Evolutionary conservation across 2,888 invertebrate genomes (phyloP).

Genomic region (Scaptomyza parva): DNA sequence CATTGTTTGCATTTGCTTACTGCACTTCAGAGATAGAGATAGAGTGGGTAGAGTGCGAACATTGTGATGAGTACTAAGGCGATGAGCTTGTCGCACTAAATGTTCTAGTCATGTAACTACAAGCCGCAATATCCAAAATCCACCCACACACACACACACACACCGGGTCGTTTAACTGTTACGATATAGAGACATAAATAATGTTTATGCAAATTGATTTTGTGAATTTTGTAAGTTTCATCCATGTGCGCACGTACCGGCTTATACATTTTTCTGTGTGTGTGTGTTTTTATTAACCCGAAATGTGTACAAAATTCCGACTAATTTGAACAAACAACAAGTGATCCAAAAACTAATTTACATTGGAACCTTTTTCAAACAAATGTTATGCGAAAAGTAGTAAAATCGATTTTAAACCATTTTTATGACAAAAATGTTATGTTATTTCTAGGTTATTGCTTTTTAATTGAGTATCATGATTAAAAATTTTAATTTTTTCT

Average conservation of each 20-base stretch:
- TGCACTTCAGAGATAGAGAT: neutral
- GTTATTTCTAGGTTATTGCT: no score
- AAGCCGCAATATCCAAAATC: constrained; percentile 63
- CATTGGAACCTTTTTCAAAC: neutral
- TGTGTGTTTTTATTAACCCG: constrained; percentile 1
- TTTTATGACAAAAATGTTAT: no score
- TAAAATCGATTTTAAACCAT: no score
- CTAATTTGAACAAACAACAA: constrained; percentile 1
- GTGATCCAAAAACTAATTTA: neutral
- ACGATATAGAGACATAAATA: constrained; percentile 38
- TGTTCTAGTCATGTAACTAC: constrained; percentile 74
- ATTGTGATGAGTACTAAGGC: constrained; percentile 57
- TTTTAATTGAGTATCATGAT: no score
- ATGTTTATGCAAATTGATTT: constrained; percentile 68
- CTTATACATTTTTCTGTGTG: neutral
- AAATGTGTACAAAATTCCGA: neutral
- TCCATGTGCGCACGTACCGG: constrained; percentile 4
- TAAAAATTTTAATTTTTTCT: no score
- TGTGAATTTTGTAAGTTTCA: constrained; percentile 27
- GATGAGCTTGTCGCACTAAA: constrained; percentile 69
- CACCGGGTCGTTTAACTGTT: constrained; percentile 11
- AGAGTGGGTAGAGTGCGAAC: neutral
- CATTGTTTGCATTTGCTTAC: constrained; percentile 68
- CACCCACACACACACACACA: constrained; percentile 10
- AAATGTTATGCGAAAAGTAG: no score